Evolutionary conservation across 2,113 vertebrate genomes (phyloP).

Genomic region (Chelonoidis abingdonii): DNA sequence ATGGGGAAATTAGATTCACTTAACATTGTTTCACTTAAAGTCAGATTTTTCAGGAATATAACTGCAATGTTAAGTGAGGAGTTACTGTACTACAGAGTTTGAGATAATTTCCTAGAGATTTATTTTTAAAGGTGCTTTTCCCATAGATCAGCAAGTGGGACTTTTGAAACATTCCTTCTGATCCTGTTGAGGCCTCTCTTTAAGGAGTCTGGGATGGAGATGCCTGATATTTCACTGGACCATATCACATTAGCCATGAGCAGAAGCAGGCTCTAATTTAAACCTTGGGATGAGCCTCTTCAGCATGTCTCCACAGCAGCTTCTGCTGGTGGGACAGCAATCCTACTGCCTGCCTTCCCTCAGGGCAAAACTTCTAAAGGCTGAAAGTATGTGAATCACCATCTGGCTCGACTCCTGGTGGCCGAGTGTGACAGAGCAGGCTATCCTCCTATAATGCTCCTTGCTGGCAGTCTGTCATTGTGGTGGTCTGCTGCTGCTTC

Average conservation of each 20-base stretch:
- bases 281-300: conserved; percentile 14
- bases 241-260: neutral
- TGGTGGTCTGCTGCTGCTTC: too few relatives aligned
- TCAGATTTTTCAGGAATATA: too few relatives aligned
- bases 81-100: neutral
- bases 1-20: too few relatives aligned
- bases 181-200: neutral
- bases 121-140: neutral
- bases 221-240: neutral
- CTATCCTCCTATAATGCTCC: too few relatives aligned
- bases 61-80: too few relatives aligned
- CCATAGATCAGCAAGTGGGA: neutral
- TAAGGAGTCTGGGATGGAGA: neutral
- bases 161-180: neutral
- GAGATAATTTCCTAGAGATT: neutral
- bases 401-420: too few relatives aligned
- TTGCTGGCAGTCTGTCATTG: too few relatives aligned
- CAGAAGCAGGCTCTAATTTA: neutral
- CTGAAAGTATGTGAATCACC: too few relatives aligned
- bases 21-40: too few relatives aligned
- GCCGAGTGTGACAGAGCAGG: too few relatives aligned
- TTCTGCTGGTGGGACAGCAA: conserved; percentile 2
- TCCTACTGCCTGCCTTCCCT: neutral
- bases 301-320: neutral
- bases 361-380: neutral